These are phyloP conservation scores for Melinaea marsaeus DNA, from an alignment of 2,888 invertebrate genomes.

Conservation along the genomic window DNA sequence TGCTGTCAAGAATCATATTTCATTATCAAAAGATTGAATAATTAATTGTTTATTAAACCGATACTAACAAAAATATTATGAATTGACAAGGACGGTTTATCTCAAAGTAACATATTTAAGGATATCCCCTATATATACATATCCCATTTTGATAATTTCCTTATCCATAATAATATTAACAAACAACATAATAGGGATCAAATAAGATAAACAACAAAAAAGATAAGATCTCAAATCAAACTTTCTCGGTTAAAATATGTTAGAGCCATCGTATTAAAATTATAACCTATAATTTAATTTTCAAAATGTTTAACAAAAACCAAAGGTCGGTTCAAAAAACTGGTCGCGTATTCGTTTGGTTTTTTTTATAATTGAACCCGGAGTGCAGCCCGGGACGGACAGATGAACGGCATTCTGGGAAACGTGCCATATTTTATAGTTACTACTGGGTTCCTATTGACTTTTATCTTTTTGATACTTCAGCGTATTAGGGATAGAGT, in stretches of 20 bases:
- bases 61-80: too few species aligned
- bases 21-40: too few species aligned
- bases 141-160: background rate
- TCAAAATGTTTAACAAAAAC: constrained; percentile 68
- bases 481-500: too few species aligned
- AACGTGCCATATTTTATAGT: constrained; percentile 56
- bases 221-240: constrained; percentile 63
- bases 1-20: too few species aligned
- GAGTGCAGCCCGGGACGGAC: constrained; percentile 56
- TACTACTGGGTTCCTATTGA: constrained; percentile 17
- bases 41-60: too few species aligned
- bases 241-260: constrained; percentile 61
- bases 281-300: constrained; percentile 78
- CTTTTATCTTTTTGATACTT: background rate
- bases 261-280: constrained; percentile 76
- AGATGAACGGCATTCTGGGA: constrained; percentile 60
- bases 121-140: background rate
- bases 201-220: constrained; percentile 20
- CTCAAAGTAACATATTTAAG: too few species aligned
- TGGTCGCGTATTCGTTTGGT: constrained; percentile 66
- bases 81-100: too few species aligned
- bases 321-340: constrained; percentile 63
- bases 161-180: background rate
- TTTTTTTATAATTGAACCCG: constrained; percentile 60
- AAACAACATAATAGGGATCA: constrained; percentile 4